Evolutionary conservation across 2,113 vertebrate species (phyloP), one percentile per base, ranked within the genome.

Genomic region (Callithrix jacchus): DNA sequence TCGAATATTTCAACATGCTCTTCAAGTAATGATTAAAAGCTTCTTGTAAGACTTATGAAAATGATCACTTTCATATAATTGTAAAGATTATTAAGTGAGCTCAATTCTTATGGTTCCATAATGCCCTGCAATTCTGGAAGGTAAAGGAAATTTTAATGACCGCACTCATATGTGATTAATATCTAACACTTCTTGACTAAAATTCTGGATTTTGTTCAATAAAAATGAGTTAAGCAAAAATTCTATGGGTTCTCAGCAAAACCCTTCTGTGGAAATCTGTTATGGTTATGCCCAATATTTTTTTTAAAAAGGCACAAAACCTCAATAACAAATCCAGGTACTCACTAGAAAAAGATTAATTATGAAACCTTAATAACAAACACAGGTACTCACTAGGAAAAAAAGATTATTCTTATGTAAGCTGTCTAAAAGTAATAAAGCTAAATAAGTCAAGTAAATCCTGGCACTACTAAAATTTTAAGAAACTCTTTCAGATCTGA

Each of bases 221-320:
- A 97, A 98, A 98, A 98, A 98, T 98, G 97, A 98, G 97, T 98
- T 98, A 98, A 98, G 92, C 93, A 97, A 98, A 98, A 97, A 97
- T 97, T 97, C 92, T 97, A 68, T 93, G 95, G 92, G 95, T 98
- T 97, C 96, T 96, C 92, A 97, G 97, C 95, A 98, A 98, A 98
- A 96, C 88, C 30, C 94, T 98, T 97, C 97, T 91, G 92, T 97
- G 98, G 94, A 98, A 97, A 94, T 97, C 95, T 95, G 96, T 97
- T 98, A 98, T 97, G 88, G 97, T 97, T 98, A 98, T 97, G 84
- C 87, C 49, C 93, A 98, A 98, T 52, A 17, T 17, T 52, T 47
- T 52, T 98, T 98, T 98, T 87, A 98, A 98, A 98, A 98, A 98
- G 97, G 61, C 96, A 97, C 84, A 94, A 94, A 97, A 97, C 56